These are phyloP conservation scores for Mesembrinibis cayennensis DNA, from an alignment of 2,113 vertebrate genomes.

Conservation along the genomic window DNA sequence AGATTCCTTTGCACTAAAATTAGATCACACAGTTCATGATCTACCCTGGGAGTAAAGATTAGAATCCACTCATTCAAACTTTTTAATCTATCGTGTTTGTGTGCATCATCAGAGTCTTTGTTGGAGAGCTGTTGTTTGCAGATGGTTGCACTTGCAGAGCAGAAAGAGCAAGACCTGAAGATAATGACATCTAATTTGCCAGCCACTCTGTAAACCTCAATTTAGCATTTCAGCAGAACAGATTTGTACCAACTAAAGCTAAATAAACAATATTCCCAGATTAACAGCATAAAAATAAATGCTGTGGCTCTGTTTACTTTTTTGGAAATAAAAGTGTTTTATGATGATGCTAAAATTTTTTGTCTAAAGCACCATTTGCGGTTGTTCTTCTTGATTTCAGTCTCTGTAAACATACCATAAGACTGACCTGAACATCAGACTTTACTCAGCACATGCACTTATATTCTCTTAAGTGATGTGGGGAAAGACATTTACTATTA, in stretches of 20 bases:
- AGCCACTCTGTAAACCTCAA: background rate
- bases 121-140: constrained; percentile 50
- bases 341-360: background rate
- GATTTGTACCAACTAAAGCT: constrained; percentile 12
- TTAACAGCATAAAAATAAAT: constrained; percentile 48
- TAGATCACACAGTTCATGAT: background rate
- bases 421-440: background rate
- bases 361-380: background rate
- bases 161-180: constrained; percentile 49
- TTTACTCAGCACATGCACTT: background rate
- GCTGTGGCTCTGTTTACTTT: background rate
- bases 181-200: constrained; percentile 60
- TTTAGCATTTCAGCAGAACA: constrained; percentile 51
- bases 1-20: constrained; percentile 48
- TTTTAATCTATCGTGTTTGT: constrained; percentile 48
- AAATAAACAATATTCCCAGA: constrained; percentile 43
- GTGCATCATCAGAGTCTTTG: constrained; percentile 52
- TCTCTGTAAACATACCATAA: background rate
- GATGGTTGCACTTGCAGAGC: constrained; percentile 36
- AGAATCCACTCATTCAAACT: constrained; percentile 40
- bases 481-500: background rate
- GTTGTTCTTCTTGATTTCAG: background rate
- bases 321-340: background rate
- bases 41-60: constrained; percentile 24
- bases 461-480: background rate